phyloP scores from a whole-genome alignment of 2,797 vertebrate species.

The Helarctos malayanus region DNA sequence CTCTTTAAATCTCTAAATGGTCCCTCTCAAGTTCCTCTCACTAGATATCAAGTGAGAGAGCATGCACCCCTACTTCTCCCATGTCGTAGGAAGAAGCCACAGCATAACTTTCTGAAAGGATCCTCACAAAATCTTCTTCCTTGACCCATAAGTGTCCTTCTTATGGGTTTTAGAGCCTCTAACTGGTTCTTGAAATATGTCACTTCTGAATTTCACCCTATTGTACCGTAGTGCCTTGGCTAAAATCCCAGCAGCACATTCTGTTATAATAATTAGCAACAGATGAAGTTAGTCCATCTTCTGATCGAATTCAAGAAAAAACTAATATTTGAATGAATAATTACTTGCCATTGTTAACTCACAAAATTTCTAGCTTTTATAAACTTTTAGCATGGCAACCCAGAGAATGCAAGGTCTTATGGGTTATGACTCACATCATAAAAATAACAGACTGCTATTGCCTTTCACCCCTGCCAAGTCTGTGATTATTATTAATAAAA shows the following conservation, averaged over 20 bases:
- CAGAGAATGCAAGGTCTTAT: not conserved
- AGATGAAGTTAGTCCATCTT: not conserved
- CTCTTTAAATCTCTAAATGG: not conserved
- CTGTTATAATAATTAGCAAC: not conserved
- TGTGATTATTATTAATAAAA: slow-evolving; percentile 6
- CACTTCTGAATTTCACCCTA: not conserved
- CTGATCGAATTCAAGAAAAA: slow-evolving; percentile 39
- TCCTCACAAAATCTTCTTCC: slow-evolving; percentile 14
- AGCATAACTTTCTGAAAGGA: not conserved
- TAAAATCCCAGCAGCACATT: slow-evolving; percentile 3
- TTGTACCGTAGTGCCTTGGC: not conserved
- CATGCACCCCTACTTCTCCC: not conserved
- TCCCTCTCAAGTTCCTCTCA: not conserved
- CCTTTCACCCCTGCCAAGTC: not conserved
- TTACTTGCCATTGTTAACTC: not conserved
- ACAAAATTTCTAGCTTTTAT: slow-evolving; percentile 12
- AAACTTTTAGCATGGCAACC: not conserved
- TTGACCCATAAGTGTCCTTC: not conserved
- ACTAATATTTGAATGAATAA: slow-evolving; percentile 11
- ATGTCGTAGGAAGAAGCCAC: not conserved
- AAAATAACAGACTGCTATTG: slow-evolving; percentile 33
- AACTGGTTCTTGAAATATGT: not conserved
- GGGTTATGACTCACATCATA: not conserved
- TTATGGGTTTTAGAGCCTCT: not conserved
- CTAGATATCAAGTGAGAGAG: not conserved